Conservation (phyloP, 2,888 invertebrate species). For the Stenichneumon culpator region DNA sequence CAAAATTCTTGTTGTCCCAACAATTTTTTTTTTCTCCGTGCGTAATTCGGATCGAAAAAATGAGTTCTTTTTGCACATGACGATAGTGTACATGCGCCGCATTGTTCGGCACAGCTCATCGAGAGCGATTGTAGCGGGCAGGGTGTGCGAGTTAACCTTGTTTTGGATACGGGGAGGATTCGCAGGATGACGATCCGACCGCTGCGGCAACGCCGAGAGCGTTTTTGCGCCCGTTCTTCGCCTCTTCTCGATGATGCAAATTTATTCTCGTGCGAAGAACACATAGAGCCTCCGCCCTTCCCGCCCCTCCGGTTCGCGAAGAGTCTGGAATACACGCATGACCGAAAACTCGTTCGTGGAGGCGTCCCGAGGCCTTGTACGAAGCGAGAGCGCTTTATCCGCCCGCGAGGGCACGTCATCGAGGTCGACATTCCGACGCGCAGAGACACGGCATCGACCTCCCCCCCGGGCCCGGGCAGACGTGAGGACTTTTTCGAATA, state of each 20-base stretch:
- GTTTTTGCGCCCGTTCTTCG: background rate
- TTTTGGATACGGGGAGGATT: background rate
- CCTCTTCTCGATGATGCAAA: constrained; percentile 41
- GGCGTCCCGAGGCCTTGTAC: background rate
- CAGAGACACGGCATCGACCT: constrained; percentile 27
- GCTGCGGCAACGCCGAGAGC: background rate
- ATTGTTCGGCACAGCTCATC: too few species aligned
- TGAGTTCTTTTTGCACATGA: too few species aligned
- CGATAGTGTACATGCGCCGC: too few species aligned
- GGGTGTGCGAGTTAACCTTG: background rate
- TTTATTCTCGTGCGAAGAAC: constrained; percentile 34
- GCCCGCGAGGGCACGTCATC: constrained; percentile 59
- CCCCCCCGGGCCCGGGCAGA: background rate
- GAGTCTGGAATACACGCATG: constrained; percentile 23
- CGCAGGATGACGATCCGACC: constrained; percentile 44
- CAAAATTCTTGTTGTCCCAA: too few species aligned
- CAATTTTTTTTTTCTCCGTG: too few species aligned
- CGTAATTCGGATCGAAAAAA: too few species aligned
- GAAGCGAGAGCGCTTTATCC: constrained; percentile 11
- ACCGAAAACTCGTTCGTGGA: constrained; percentile 42
- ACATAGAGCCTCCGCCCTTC: background rate
- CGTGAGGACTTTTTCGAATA: constrained; percentile 55
- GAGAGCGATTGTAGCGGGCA: too few species aligned
- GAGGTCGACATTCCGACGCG: constrained; percentile 64
- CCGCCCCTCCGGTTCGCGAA: background rate